Evolutionary conservation across 2,797 vertebrate genomes (phyloP), one percentile per base, ranked within the genome.

Genomic region (Eulemur albifrons): DNA sequence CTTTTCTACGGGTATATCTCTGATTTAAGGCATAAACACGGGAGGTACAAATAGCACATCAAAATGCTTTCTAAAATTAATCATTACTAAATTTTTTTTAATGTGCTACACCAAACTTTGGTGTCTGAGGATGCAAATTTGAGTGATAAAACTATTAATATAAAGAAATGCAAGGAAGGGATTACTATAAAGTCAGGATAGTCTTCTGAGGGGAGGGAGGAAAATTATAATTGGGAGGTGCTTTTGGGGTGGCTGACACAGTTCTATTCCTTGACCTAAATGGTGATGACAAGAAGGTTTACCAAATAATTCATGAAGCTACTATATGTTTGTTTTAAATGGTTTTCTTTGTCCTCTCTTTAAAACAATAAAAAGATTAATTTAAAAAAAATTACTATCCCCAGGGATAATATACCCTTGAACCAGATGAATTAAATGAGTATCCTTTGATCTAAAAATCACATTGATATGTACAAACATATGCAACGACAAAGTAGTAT

Each of bases 11-110:
- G 21, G 23, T 35, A 67, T 45, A 85, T 79, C 23, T 93, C 65
- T 85, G 63, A 73, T 13, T 85, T 85, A 80, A 61, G 32, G 84
- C 4, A 87, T 32, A 76, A 93, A 90, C 73, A 75, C 9, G 4
- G 12, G 70, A 85, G 21, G 14, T 90, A 73, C 20, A 57, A 90
- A 88, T 48, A n/a, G 23, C 30, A 95, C 67, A 83, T 65, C 52
- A 88, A 95, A 90, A 91, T 50, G 73, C 9, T 90, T 90, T n/a
- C 48, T 70, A 80, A 81, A 93, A 82, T n/a, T 70, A 93, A 76
- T 85, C 13, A 81, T 65, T 79, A 81, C 27, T 63, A 45, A 83
- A 43, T 79, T 67, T 87, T 93, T 81, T 35, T 4, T 72, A 95
- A 69, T 25, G 48, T 30, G 11, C 17, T 87, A 89, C 23, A 82